phyloP scores from a whole-genome alignment of 2,888 invertebrate genomes.

The Eustalomyia histrio region DNA sequence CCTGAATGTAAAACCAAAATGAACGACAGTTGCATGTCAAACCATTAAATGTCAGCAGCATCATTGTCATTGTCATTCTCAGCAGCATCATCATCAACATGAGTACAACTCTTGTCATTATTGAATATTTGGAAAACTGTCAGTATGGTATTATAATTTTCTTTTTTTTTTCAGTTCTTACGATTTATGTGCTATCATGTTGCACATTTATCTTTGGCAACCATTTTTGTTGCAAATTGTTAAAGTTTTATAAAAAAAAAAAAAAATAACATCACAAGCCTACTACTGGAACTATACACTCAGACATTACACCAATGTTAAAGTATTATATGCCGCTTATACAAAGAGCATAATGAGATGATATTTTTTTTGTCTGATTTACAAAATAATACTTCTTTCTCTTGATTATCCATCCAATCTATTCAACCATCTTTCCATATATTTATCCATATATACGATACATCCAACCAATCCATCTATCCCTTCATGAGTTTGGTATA shows the following conservation, averaged over 20 bases:
- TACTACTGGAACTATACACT: slow-evolving; percentile 4
- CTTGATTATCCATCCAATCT: slow-evolving; percentile 70
- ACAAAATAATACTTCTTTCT: slow-evolving; percentile 69
- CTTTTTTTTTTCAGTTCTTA: slow-evolving; percentile 13
- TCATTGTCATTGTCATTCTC: slow-evolving; percentile 52
- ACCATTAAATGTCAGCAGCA: slow-evolving; percentile 52
- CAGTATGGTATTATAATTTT: slow-evolving; percentile 65
- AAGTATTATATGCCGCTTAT: slow-evolving; percentile 49
- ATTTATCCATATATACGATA: too few species aligned
- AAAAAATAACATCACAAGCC: too few species aligned
- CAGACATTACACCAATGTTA: slow-evolving; percentile 49
- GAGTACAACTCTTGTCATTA: slow-evolving; percentile 57
- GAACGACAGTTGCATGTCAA: slow-evolving; percentile 64
- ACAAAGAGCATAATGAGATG: slow-evolving; percentile 62
- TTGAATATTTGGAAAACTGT: slow-evolving; percentile 61
- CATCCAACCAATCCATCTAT: slow-evolving; percentile 27
- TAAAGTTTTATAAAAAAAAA: slow-evolving; percentile 67
- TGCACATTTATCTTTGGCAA: slow-evolving; percentile 45
- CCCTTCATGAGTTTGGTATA: slow-evolving; percentile 43
- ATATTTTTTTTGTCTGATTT: slow-evolving; percentile 40
- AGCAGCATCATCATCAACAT: slow-evolving; percentile 29
- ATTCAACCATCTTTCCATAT: neutral
- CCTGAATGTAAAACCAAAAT: slow-evolving; percentile 57
- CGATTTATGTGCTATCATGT: slow-evolving; percentile 57
- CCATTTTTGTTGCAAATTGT: slow-evolving; percentile 64